A percentile compares a stretch with the other conserved stretches of the same genome.
phyloP scores from a whole-genome alignment of 2,888 invertebrate species.

The Carabus problematicus region DNA sequence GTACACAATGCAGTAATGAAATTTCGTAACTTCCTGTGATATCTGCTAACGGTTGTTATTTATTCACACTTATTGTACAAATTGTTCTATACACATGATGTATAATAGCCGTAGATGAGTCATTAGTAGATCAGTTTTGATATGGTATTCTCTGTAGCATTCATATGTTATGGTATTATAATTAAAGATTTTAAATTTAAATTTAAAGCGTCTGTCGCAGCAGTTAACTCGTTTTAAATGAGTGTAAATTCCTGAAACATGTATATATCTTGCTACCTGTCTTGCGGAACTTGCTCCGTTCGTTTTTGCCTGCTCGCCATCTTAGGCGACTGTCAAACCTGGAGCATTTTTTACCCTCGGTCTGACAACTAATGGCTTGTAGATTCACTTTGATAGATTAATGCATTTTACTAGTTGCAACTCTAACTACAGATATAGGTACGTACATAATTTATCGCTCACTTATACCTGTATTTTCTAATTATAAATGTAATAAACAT shows the following conservation, averaged over 20 bases:
- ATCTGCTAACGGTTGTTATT: neutral
- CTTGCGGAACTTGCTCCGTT: conserved; percentile 22
- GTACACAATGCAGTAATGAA: neutral
- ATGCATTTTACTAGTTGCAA: conserved; percentile 1
- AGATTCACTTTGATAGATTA: conserved; percentile 36
- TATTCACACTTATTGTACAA: no score
- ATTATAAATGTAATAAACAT: no score
- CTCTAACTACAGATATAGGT: no score
- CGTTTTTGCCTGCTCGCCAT: conserved; percentile 14
- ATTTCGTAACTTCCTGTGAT: conserved; percentile 1
- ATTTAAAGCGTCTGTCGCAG: conserved; percentile 16
- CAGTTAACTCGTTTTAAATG: conserved; percentile 31
- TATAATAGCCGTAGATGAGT: no score
- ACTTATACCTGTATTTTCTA: no score
- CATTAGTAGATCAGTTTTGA: neutral
- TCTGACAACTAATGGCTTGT: conserved; percentile 36
- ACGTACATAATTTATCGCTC: no score
- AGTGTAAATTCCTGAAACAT: conserved; percentile 35
- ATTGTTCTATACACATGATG: no score
- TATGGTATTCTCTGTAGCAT: neutral
- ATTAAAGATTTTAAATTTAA: conserved; percentile 29
- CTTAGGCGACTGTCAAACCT: conserved; percentile 22
- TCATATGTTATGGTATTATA: conserved; percentile 19
- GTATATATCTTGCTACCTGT: conserved; percentile 40
- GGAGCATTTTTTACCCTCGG: conserved; percentile 18